Conservation (phyloP, 64 coral and sea anemone species). For the Pachyseris speciosa region DNA sequence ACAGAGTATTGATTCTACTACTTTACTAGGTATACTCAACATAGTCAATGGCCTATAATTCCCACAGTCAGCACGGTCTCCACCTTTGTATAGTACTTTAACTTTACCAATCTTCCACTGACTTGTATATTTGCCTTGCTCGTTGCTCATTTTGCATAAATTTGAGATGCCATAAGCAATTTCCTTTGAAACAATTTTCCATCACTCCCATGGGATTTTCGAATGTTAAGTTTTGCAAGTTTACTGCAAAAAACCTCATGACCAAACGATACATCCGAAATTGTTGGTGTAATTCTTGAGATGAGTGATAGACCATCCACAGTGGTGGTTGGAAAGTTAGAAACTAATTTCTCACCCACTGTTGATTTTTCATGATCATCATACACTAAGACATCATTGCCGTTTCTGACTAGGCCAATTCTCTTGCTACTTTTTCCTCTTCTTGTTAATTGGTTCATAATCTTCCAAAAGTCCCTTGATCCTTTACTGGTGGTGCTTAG, state of each 20-base stretch:
- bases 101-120: neutral
- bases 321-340: neutral
- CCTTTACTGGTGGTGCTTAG: constrained; percentile 3
- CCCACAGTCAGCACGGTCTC: neutral
- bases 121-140: neutral
- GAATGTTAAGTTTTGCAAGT: neutral
- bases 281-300: neutral
- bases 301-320: neutral
- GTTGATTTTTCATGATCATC: constrained; percentile 4
- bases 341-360: neutral
- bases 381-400: neutral
- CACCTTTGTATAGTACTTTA: no score
- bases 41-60: constrained; percentile 33
- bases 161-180: neutral
- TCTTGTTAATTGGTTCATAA: constrained; percentile 41
- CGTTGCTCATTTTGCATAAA: neutral
- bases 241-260: neutral
- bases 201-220: no score
- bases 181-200: neutral
- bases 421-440: neutral
- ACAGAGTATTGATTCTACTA: constrained; percentile 14
- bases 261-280: neutral
- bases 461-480: constrained; percentile 41
- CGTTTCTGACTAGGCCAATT: constrained; percentile 24
- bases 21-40: no score